A percentile compares a stretch with the other conserved stretches of the same genome.
phyloP scores from a whole-genome alignment of 1,140 invertebrate species.

The Liolophura sinensis region DNA sequence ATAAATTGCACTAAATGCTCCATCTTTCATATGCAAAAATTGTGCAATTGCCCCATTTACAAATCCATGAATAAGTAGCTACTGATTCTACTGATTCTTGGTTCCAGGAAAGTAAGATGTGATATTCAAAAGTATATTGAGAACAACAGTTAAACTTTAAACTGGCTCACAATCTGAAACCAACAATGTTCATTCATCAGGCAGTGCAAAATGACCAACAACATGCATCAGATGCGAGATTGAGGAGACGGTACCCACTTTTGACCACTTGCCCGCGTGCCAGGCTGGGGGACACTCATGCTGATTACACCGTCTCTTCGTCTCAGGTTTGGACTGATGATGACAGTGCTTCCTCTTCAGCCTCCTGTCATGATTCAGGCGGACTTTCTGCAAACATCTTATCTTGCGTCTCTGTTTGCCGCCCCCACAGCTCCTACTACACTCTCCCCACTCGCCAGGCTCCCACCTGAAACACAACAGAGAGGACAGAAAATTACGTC shows the following conservation, averaged over 20 bases:
- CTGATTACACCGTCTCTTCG: slow-evolving; percentile 66
- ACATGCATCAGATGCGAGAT: background rate
- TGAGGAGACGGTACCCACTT: slow-evolving; percentile 33
- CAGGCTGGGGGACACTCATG: slow-evolving; percentile 70
- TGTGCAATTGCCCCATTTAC: background rate
- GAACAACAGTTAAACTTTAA: background rate
- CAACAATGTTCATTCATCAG: background rate
- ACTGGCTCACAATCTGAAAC: background rate
- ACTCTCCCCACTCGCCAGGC: slow-evolving; percentile 37
- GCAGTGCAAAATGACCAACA: background rate
- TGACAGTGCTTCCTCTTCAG: slow-evolving; percentile 50
- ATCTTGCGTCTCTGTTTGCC: slow-evolving; percentile 43
- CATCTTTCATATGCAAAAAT: background rate
- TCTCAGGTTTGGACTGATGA: slow-evolving; percentile 58
- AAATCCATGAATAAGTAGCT: no score
- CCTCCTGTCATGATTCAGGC: slow-evolving; percentile 27
- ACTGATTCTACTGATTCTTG: no score
- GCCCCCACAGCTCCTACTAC: slow-evolving; percentile 42
- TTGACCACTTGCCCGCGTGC: slow-evolving; percentile 71
- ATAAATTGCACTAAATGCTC: background rate
- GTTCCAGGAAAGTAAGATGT: no score
- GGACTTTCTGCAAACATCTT: slow-evolving; percentile 44
- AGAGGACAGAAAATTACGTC: background rate
- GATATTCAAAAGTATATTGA: background rate
- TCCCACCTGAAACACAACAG: slow-evolving; percentile 34